Evolutionary conservation across 1,140 invertebrate genomes (phyloP).

Genomic region (Sycophila sp.): DNA sequence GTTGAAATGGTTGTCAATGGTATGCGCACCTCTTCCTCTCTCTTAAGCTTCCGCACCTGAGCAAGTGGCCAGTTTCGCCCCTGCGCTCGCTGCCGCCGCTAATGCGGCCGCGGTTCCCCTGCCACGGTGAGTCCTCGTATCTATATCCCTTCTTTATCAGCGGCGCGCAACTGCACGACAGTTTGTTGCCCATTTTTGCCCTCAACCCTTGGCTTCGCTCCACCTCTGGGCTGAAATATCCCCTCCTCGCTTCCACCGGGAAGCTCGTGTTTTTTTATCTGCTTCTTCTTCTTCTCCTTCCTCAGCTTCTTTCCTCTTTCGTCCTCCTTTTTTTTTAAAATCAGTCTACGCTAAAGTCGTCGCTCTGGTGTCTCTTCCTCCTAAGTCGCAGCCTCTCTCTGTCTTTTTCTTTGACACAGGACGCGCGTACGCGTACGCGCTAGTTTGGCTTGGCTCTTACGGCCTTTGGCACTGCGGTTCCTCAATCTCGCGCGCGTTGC

Average conservation of each 20-base stretch:
- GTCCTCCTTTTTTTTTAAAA: too few species aligned
- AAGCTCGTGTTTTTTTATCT: constrained; percentile 9
- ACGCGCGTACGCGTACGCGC: neutral
- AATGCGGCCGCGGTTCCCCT: constrained; percentile 64
- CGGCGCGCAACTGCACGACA: constrained; percentile 93
- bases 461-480: constrained; percentile 38
- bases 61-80: constrained; percentile 87
- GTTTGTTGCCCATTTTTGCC: constrained; percentile 89
- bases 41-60: constrained; percentile 80
- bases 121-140: constrained; percentile 93
- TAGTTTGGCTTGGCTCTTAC: constrained; percentile 34
- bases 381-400: constrained; percentile 20
- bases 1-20: constrained; percentile 57
- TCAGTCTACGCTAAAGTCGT: constrained; percentile 20
- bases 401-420: constrained; percentile 28
- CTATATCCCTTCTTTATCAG: constrained; percentile 92
- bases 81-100: constrained; percentile 68
- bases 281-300: constrained; percentile 30
- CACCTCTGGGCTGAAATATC: too few species aligned
- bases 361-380: neutral
- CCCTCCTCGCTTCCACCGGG: constrained; percentile 25
- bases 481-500: neutral
- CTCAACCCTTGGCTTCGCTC: constrained; percentile 31
- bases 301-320: constrained; percentile 21
- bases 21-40: constrained; percentile 68